Conservation (phyloP, 2,113 vertebrate species). For the Castor canadensis region DNA sequence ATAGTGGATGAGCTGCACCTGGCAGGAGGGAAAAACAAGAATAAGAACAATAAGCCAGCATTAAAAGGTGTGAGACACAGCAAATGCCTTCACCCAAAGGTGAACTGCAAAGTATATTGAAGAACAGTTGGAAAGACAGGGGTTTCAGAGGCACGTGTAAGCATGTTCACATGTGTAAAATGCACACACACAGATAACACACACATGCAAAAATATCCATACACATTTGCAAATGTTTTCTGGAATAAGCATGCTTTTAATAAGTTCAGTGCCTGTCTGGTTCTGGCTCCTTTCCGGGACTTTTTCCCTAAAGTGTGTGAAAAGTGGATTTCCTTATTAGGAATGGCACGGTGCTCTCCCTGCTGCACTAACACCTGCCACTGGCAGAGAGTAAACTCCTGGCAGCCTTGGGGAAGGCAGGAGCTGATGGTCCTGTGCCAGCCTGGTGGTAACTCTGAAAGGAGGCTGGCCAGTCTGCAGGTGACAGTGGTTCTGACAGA, state of each 20-base stretch:
- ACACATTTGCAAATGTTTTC: constrained; percentile 58
- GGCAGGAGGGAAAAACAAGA: constrained; percentile 53
- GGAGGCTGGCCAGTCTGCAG: background rate
- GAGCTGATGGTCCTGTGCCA: constrained; percentile 17
- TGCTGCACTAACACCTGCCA: constrained; percentile 52
- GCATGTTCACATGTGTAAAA: background rate
- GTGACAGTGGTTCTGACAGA: background rate
- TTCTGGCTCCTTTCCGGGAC: constrained; percentile 52
- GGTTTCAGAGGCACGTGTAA: constrained; percentile 4
- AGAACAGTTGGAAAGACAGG: background rate
- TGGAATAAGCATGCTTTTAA: constrained; percentile 55
- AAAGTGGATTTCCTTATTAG: constrained; percentile 63
- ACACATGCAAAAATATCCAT: background rate
- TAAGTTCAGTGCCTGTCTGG: constrained; percentile 75
- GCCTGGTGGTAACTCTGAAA: background rate
- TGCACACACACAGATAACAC: background rate
- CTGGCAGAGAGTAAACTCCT: constrained; percentile 13
- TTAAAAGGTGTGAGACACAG: background rate
- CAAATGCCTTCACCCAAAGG: too few relatives aligned
- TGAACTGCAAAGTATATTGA: background rate
- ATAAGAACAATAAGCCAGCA: constrained; percentile 27
- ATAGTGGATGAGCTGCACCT: constrained; percentile 99
- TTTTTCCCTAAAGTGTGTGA: constrained; percentile 40
- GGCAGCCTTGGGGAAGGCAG: constrained; percentile 40
- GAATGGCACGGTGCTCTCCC: background rate